Evolutionary conservation across 2,888 invertebrate species (phyloP).

Genomic region (Seira ritae): DNA sequence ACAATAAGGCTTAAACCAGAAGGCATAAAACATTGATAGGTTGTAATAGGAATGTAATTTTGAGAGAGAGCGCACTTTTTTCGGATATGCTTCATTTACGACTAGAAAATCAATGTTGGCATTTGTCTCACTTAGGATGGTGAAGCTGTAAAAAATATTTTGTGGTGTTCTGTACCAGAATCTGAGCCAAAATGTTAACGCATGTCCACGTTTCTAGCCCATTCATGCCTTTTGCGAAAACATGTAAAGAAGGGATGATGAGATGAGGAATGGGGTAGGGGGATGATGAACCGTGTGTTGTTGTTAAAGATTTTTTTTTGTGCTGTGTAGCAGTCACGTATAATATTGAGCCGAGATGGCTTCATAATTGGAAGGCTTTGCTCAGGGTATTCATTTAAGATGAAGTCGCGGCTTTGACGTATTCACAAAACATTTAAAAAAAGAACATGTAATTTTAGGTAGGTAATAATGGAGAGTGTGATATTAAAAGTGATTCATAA

Average conservation of each 20-base stretch:
- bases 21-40: constrained; percentile 33
- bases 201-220: constrained; percentile 56
- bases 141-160: constrained; percentile 20
- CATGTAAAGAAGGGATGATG: neutral
- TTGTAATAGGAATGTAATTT: constrained; percentile 33
- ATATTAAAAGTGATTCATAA: neutral
- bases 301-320: neutral
- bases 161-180: constrained; percentile 45
- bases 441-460: neutral
- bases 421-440: neutral
- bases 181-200: constrained; percentile 37
- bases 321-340: constrained; percentile 58
- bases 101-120: neutral
- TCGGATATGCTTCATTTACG: constrained; percentile 48
- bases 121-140: neutral
- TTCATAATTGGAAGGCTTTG: constrained; percentile 44
- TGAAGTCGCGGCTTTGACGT: neutral
- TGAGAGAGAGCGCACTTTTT: constrained; percentile 15
- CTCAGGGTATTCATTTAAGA: neutral
- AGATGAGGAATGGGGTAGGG: constrained; percentile 27
- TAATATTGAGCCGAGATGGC: constrained; percentile 59
- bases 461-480: no score
- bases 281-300: constrained; percentile 16
- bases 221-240: no score
- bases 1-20: constrained; percentile 28